Base-by-base conservation (phyloP, 2,888 invertebrate genomes). In the Heteromyza rotundicornis region DNA sequence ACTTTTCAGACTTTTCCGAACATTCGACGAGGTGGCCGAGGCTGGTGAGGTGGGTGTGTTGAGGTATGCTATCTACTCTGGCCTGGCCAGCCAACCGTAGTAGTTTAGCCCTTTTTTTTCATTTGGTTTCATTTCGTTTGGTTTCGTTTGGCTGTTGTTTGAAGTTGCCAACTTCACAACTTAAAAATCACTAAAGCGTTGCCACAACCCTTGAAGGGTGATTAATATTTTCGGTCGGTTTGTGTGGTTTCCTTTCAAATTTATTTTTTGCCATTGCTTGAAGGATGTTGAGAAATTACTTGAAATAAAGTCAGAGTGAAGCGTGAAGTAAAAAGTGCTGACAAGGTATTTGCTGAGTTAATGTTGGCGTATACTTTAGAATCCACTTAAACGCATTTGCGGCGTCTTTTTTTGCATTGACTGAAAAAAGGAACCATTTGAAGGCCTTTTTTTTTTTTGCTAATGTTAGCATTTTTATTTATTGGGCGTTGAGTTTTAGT, bases 181-280 rank as follows among this genome's bases (percentile, higher is more conserved):
- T 57, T 57, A 50, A 32, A 57, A 57, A 57, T 57, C 50, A 50
- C 47, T 23, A 54, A 52, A 49, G 40, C 60, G 40, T 51, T 36
- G 55, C 44, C 52, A 40, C 60, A 55, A n/a, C 20, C 40, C 36
- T 56, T 17, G 47, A 10, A 55, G 60, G 49, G 77, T 74, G 74
- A 74, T 74, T 74, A 74, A 74, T 74, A 76, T 74, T 70, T 77
- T 72, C 66, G 74, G 74, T 74, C 70, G 70, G 64, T 20, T 47
- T 47, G 47, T 5, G n/a, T 7, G 40, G 5, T 8, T 40, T 8
- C 3, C 10, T 40, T 8, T 40, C n/a, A n/a, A n/a, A n/a, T n/a
- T 8, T 8, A n/a, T 40, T 40, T 40, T 40, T 40, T 40, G 12
- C 14, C 10, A 14, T 14, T 40, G 8, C n/a, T 40, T 40, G 27